Evolutionary conservation across 2,113 vertebrate species (phyloP).

Genomic region (Nerophis lumbriciformis): DNA sequence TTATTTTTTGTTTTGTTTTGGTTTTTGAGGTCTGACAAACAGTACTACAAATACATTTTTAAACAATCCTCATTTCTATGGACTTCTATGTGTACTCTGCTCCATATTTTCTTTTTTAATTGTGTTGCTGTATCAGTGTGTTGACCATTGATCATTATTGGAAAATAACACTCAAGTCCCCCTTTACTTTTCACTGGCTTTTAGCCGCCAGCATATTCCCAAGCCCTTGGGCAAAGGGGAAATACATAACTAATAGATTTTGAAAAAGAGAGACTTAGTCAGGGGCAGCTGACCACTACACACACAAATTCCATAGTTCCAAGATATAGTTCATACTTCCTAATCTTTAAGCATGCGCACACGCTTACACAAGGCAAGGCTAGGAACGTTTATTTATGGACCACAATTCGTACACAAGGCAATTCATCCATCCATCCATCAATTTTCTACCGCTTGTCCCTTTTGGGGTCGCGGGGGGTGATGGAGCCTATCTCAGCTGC

Average conservation of each 20-base stretch:
- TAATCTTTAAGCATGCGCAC: constrained; percentile 13
- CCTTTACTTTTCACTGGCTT: constrained; percentile 79
- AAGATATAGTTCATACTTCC: not conserved
- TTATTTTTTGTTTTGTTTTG: no score
- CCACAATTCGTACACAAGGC: no score
- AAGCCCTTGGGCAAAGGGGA: constrained; percentile 72
- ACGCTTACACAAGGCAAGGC: not conserved
- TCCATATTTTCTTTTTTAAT: constrained; percentile 50
- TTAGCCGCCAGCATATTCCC: constrained; percentile 83
- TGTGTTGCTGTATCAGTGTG: constrained; percentile 88
- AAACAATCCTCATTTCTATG: no score
- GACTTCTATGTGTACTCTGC: no score
- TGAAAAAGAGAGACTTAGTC: constrained; percentile 60
- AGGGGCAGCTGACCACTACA: constrained; percentile 65
- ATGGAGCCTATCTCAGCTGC: no score
- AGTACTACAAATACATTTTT: no score
- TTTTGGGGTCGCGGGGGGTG: no score
- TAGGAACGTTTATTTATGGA: no score
- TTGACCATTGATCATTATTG: constrained; percentile 81
- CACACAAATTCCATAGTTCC: constrained; percentile 7
- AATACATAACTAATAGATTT: constrained; percentile 64
- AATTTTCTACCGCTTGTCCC: no score
- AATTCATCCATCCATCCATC: no score
- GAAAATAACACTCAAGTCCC: constrained; percentile 87
- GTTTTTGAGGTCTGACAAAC: no score